Percentiles rank a stretch among this genome's conserved stretches.
These are phyloP conservation scores for Neotoma lepida DNA, from an alignment of 2,113 vertebrate species.

Conservation along the genomic window DNA sequence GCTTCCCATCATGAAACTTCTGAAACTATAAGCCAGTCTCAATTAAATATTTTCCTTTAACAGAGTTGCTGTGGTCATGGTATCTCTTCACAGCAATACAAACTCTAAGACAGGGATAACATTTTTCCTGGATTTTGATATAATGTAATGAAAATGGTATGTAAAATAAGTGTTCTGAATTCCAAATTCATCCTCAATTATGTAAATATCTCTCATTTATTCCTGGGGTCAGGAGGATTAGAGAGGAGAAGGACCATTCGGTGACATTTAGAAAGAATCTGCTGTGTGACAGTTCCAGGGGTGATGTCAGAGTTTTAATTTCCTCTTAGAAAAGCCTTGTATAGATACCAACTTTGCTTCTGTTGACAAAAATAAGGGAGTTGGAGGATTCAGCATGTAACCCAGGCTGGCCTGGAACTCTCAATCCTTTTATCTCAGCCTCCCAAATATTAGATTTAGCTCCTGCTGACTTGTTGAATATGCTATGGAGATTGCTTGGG, in stretches of 20 bases:
- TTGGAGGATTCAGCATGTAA: background rate
- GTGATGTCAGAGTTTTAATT: conserved; percentile 50
- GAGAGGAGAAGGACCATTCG: background rate
- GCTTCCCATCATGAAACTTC: background rate
- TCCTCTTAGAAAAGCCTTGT: conserved; percentile 53
- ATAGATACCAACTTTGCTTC: conserved; percentile 54
- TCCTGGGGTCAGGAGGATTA: background rate
- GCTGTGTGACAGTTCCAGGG: conserved; percentile 55
- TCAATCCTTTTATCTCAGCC: background rate
- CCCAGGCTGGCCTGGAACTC: background rate
- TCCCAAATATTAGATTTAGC: background rate
- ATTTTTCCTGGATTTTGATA: background rate
- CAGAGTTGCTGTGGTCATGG: background rate
- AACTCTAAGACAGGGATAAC: background rate
- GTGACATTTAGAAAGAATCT: conserved; percentile 64
- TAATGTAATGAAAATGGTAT: conserved; percentile 36
- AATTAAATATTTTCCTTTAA: background rate
- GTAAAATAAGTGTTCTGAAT: background rate
- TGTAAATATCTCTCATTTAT: conserved; percentile 41
- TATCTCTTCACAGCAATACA: background rate
- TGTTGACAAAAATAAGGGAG: background rate
- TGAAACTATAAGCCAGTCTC: background rate
- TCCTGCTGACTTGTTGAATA: background rate
- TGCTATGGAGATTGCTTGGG: background rate
- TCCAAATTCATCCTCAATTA: background rate